Conservation (phyloP, 2,113 vertebrate species). For the Lynx canadensis region DNA sequence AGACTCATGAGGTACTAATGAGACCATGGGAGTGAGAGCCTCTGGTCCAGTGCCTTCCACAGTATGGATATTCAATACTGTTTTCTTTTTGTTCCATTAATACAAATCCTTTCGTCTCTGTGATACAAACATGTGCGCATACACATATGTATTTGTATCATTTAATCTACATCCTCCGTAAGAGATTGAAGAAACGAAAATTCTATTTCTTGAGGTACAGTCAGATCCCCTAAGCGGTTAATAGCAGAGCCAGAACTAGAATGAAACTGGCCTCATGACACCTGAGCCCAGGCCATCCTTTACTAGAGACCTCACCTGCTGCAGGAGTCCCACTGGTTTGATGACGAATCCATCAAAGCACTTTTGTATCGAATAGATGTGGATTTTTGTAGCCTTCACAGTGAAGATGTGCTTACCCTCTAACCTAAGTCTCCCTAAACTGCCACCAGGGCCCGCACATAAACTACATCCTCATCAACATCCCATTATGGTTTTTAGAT, state of each 20-base stretch:
- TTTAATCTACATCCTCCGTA: background rate
- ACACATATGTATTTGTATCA: background rate
- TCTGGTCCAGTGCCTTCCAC: background rate
- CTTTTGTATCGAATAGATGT: background rate
- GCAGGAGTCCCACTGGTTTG: background rate
- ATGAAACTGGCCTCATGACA: background rate
- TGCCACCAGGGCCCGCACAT: background rate
- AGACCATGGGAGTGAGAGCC: background rate
- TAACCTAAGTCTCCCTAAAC: background rate
- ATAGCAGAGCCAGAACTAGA: background rate
- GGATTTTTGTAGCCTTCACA: background rate
- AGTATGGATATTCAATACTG: rapidly evolving
- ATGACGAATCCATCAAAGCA: background rate
- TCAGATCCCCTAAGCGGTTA: background rate
- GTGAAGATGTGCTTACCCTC: background rate
- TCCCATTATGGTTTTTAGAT: background rate
- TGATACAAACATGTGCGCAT: too few relatives aligned
- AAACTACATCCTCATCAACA: background rate
- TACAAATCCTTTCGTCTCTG: background rate
- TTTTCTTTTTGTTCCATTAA: background rate
- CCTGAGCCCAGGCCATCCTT: background rate
- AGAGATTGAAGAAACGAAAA: background rate
- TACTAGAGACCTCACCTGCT: background rate
- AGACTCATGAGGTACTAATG: background rate
- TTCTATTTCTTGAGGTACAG: background rate